These are phyloP conservation scores for Ctenomys sociabilis DNA, from an alignment of 2,113 vertebrate genomes.

Conservation along the genomic window DNA sequence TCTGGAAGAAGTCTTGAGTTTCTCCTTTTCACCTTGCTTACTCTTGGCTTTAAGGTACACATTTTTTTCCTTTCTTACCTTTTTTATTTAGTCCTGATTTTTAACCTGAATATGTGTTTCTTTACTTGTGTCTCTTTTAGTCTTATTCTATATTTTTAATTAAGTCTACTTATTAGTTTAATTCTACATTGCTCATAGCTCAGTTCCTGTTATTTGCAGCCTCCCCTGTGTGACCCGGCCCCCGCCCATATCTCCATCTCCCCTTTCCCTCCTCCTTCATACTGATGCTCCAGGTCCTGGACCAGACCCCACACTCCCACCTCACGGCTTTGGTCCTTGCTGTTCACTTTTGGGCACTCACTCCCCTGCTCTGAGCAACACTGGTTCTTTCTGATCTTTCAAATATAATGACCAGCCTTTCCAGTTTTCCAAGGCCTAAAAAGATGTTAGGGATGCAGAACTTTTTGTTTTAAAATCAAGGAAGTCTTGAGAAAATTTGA, in stretches of 20 bases:
- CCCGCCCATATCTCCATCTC: neutral
- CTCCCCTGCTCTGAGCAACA: neutral
- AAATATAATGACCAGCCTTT: neutral
- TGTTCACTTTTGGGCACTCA: neutral
- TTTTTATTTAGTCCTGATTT: neutral
- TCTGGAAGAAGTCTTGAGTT: neutral
- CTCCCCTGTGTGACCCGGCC: neutral
- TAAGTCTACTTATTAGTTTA: constrained; percentile 23
- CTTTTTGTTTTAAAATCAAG: constrained; percentile 10
- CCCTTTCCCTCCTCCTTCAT: neutral
- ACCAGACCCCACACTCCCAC: neutral
- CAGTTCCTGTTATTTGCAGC: neutral
- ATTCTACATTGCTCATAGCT: neutral
- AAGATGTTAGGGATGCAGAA: neutral
- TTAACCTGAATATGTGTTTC: neutral
- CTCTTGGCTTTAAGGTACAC: constrained; percentile 16
- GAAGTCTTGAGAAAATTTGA: neutral
- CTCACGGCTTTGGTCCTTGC: neutral
- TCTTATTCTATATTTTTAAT: neutral
- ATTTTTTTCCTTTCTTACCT: constrained; percentile 37
- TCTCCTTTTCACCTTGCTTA: constrained; percentile 6
- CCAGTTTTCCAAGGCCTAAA: neutral
- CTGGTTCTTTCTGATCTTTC: neutral
- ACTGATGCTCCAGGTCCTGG: neutral
- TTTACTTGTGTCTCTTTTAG: neutral